Evolutionary conservation across 2,797 vertebrate species (phyloP), one percentile per base, ranked within the genome.

Genomic region (Dromococcyx pavoninus): DNA sequence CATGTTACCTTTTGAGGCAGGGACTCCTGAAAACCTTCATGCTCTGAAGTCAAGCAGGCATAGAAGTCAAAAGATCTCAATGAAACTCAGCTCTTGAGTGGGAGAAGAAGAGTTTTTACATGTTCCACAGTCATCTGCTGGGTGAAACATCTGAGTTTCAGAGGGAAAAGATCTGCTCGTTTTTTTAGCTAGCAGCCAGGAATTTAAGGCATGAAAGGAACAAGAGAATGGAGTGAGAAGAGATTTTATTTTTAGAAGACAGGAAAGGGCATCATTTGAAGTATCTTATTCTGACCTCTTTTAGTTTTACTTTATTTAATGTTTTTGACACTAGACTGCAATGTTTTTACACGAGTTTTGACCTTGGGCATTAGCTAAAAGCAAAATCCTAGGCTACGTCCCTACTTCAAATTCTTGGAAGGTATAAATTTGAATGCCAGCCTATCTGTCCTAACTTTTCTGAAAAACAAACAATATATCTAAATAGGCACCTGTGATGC

Each of bases 1-100:
- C 3, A 2, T 0, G 0, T 80, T 74, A 57, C 5, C 17, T 80
- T 71, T 48, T 44, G 9, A 16, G 27, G 25, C 64, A 57, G 25
- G 41, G 8, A 35, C 46, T 75, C 17, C 25, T 84, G 51, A 56
- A 71, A 88, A 70, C 27, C 10, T 65, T 60, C 41, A 11, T 69
- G 21, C 0, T 8, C 54, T 6, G 1, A 66, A 66, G 46, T 77
- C 14, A 74, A 30, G 10, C 51, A 83, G 46, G 44, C 3, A 1
- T 4, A 58, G 25, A 41, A 61, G 10, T 28, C 56, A 37, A 43
- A 89, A 86, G n/a, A 30, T 24, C 6, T 27, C 58, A 25, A 17
- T 46, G 39, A 86, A 83, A 84, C n/a, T 82, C 25, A 61, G 0
- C 57, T 83, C 41, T n/a, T 13, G 32, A 78, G 32, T 37, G 7